Conservation (phyloP, 1,140 invertebrate species). For the Papilio glaucus region DNA sequence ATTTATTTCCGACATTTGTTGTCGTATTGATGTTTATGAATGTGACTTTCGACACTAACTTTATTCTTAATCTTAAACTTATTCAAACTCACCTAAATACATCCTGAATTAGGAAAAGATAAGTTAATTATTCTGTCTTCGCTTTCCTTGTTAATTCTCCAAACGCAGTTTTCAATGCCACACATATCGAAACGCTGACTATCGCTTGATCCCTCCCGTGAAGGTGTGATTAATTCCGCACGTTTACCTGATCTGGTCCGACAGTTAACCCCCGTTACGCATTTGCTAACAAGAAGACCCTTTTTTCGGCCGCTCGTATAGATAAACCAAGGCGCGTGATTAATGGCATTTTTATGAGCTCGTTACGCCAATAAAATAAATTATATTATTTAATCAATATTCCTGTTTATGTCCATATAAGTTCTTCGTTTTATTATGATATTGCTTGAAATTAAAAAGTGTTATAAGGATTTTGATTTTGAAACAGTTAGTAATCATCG, state of each 20-base stretch:
- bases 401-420: too few relatives aligned
- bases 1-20: too few relatives aligned
- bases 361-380: neutral
- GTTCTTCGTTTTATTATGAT: too few relatives aligned
- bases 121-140: neutral
- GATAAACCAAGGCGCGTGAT: constrained; percentile 23
- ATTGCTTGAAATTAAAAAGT: too few relatives aligned
- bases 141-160: neutral
- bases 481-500: too few relatives aligned
- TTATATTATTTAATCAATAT: too few relatives aligned
- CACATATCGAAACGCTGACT: constrained; percentile 53
- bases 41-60: too few relatives aligned
- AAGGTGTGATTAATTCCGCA: constrained; percentile 63
- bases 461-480: too few relatives aligned
- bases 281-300: constrained; percentile 45
- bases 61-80: too few relatives aligned
- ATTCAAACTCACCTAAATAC: too few relatives aligned
- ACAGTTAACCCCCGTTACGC: constrained; percentile 51
- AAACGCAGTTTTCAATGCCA: constrained; percentile 46
- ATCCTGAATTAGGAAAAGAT: too few relatives aligned
- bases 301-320: constrained; percentile 39
- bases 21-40: too few relatives aligned
- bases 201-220: constrained; percentile 52
- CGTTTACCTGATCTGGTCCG: constrained; percentile 61
- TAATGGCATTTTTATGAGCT: constrained; percentile 26